Evolutionary conservation across 2,888 invertebrate genomes (phyloP).

Genomic region (Sisyra nigra): DNA sequence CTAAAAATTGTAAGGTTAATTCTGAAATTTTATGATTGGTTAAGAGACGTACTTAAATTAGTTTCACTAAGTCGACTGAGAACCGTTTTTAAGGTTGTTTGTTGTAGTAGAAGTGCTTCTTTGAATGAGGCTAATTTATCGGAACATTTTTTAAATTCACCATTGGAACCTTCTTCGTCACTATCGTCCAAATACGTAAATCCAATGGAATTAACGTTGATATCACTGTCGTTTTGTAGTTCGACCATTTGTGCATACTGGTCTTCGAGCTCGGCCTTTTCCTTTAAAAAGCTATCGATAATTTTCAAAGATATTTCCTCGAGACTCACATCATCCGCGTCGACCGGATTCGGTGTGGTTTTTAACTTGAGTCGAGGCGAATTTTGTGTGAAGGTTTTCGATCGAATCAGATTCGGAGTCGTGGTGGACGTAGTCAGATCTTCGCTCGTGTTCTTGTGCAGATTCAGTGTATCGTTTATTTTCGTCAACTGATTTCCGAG

Average conservation of each 20-base stretch:
- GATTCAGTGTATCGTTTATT: slow-evolving; percentile 33
- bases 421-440: slow-evolving; percentile 7
- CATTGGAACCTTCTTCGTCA: slow-evolving; percentile 40
- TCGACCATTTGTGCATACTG: slow-evolving; percentile 52
- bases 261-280: slow-evolving; percentile 49
- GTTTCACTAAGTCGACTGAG: no score
- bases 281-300: slow-evolving; percentile 49
- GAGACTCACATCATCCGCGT: slow-evolving; percentile 33
- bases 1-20: neutral
- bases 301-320: slow-evolving; percentile 63
- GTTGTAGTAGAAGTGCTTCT: slow-evolving; percentile 42
- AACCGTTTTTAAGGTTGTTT: slow-evolving; percentile 36
- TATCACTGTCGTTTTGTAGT: slow-evolving; percentile 36
- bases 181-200: slow-evolving; percentile 42
- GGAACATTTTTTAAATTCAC: slow-evolving; percentile 47
- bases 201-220: slow-evolving; percentile 43
- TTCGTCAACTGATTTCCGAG: slow-evolving; percentile 32
- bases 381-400: slow-evolving; percentile 52
- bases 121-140: slow-evolving; percentile 44
- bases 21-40: no score
- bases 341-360: slow-evolving; percentile 27
- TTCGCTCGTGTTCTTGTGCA: slow-evolving; percentile 19
- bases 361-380: slow-evolving; percentile 39
- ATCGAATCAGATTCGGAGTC: slow-evolving; percentile 30
- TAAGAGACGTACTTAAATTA: no score